Percentiles rank a stretch among this genome's conserved stretches.
Conservation (phyloP, 2,888 invertebrate species). For the Candidula unifasciata region DNA sequence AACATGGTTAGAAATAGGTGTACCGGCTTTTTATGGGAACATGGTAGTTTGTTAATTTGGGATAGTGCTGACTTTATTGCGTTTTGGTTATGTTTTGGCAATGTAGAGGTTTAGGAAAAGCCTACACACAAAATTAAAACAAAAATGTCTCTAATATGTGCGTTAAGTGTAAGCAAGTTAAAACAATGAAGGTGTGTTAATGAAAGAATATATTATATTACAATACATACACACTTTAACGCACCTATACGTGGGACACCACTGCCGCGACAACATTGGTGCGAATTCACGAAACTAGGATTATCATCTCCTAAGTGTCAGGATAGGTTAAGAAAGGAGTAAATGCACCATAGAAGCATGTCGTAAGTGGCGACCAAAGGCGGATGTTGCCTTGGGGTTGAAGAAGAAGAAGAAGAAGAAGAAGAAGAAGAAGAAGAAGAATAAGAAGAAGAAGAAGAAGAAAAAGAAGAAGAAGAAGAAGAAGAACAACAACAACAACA, state of each 20-base stretch:
- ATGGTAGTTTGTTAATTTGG: background rate
- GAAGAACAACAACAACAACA: no score
- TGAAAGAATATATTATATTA: background rate
- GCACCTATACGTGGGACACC: background rate
- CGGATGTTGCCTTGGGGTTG: no score
- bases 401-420: no score
- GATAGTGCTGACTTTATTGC: background rate
- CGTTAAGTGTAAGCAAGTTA: conserved; percentile 11
- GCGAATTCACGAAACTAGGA: background rate
- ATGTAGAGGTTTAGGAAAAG: background rate
- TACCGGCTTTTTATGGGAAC: background rate
- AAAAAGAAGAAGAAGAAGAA: no score
- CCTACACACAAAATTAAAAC: background rate
- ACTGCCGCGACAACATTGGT: background rate
- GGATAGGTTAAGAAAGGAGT: no score
- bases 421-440: no score
- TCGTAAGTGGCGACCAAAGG: no score
- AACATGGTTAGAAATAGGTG: background rate
- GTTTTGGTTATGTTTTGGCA: background rate
- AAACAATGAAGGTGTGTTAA: conserved; percentile 20
- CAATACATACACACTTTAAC: background rate
- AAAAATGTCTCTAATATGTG: background rate
- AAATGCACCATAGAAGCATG: no score
- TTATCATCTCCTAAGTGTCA: no score
- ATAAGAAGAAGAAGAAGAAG: no score